Evolutionary conservation across 2,888 invertebrate species (phyloP), one percentile per base, ranked within the genome.

Genomic region (Entomobrya proxima): DNA sequence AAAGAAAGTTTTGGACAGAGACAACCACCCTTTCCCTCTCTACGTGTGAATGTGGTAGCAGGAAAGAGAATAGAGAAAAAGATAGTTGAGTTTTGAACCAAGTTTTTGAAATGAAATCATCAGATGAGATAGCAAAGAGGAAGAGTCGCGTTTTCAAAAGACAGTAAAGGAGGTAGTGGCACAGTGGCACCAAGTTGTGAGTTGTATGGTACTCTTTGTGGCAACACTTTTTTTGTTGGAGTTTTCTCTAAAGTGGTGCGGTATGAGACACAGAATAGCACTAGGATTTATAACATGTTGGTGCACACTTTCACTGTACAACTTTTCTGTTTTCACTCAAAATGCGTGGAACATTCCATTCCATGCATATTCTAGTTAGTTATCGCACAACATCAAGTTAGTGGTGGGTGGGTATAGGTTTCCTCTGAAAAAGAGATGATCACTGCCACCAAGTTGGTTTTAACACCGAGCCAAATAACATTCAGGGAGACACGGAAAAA

Each of bases 1-100:
- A 72, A 72, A 58, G 47, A 44, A 67, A 83, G 52, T 64, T 58
- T 72, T 75, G 67, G 83, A 83, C 83, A 67, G 9, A n/a, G 55
- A 55, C 21, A 74, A 55, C 55, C 52, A 44, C 37, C 58, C 40
- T 40, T 47, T 40, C 30, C 27, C 18, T 27, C 5, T 55, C 27
- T 72, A 44, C 37, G 13, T 74, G 58, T 47, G 7, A 24, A n/a
- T 15, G 50, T 74, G 21, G n/a, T 52, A 18, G 11, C 13, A 11
- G 75, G 27, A 50, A 47, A 74, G 79, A 32, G 55, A 50, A 67
- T 64, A 50, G 64, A 35, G 58, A 55, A 44, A 74, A 30, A 74
- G 37, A 72, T n/a, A 64, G 50, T 15, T 67, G 67, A 78, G 61
- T 35, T 30, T 69, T 18, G 50, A 69, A 52, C 58, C 6, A 15